phyloP scores from a whole-genome alignment of 2,888 invertebrate species.

The Mesochorus sp. region DNA sequence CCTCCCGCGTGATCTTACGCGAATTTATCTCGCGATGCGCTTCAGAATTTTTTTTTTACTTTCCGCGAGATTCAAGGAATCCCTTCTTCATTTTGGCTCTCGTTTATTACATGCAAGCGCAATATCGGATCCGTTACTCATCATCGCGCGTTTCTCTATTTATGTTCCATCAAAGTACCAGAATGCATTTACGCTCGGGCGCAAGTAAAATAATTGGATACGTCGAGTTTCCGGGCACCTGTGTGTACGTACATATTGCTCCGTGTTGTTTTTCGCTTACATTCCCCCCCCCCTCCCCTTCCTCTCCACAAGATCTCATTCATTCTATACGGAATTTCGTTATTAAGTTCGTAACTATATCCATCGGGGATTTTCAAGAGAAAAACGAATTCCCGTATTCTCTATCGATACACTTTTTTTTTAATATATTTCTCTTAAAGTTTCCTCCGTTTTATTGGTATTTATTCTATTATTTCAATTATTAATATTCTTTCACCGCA shows the following conservation, averaged over 20 bases:
- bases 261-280: neutral
- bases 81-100: neutral
- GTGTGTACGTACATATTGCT: neutral
- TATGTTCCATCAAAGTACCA: neutral
- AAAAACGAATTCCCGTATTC: no score
- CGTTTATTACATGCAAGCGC: no score
- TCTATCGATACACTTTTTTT: no score
- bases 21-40: no score
- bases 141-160: no score
- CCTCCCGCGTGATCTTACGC: no score
- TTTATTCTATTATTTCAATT: no score
- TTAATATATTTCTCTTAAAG: no score
- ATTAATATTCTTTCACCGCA: no score
- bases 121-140: conserved; percentile 1
- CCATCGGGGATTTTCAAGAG: no score
- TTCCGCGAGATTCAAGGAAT: no score
- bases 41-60: neutral
- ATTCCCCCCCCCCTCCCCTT: neutral
- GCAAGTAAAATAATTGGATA: conserved; percentile 6
- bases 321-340: neutral
- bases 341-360: neutral
- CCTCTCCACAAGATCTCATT: neutral
- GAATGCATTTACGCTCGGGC: neutral
- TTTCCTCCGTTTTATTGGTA: no score
- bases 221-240: neutral